Evolutionary conservation across 2,888 invertebrate species (phyloP).

Genomic region (Antitype chi): DNA sequence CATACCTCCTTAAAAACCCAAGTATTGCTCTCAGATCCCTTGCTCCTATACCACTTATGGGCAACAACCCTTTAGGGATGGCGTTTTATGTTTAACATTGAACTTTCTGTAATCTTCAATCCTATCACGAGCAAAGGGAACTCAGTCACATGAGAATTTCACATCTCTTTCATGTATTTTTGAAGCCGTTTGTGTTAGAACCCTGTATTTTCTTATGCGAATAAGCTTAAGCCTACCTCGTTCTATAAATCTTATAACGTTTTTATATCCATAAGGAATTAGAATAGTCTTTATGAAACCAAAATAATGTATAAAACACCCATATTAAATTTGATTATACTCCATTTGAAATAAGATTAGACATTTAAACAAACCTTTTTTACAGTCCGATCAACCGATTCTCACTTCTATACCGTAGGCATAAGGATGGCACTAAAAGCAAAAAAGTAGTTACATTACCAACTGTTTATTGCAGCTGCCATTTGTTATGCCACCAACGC

Average conservation of each 20-base stretch:
- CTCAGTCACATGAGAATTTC: slow-evolving; percentile 57
- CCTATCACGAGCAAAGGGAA: slow-evolving; percentile 47
- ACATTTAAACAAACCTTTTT: no score
- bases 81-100: slow-evolving; percentile 48
- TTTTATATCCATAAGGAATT: neutral
- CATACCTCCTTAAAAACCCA: slow-evolving; percentile 12
- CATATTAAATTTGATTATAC: no score
- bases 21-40: slow-evolving; percentile 23
- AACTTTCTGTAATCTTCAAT: slow-evolving; percentile 43
- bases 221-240: neutral
- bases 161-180: slow-evolving; percentile 57
- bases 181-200: slow-evolving; percentile 9
- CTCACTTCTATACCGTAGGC: no score
- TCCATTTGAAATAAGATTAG: no score
- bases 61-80: slow-evolving; percentile 54
- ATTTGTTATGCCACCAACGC: no score
- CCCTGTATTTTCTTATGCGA: neutral
- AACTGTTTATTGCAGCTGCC: no score
- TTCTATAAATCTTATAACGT: neutral
- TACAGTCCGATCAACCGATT: no score
- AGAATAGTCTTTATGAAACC: no score
- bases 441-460: no score
- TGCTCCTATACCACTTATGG: slow-evolving; percentile 31
- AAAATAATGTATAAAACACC: no score
- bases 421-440: no score